Conservation (phyloP, 2,888 invertebrate genomes). For the Malachius bipustulatus region DNA sequence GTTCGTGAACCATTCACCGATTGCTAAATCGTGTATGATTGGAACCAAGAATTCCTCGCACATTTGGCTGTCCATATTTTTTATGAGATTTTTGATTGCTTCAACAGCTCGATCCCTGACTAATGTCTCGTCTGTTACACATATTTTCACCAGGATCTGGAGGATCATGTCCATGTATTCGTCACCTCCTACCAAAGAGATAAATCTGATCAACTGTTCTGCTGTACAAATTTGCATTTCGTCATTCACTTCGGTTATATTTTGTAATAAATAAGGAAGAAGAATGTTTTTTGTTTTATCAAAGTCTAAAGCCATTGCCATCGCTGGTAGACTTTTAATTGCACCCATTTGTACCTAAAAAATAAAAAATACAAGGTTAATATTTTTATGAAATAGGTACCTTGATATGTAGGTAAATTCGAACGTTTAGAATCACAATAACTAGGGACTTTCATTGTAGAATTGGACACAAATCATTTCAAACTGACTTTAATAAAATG, state of each 20-base stretch:
- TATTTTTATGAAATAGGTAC: too few relatives aligned
- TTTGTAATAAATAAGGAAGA: slow-evolving; percentile 26
- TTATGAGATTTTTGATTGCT: slow-evolving; percentile 24
- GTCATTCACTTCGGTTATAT: slow-evolving; percentile 26
- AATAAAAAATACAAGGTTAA: neutral
- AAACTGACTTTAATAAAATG: too few relatives aligned
- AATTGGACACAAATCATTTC: too few relatives aligned
- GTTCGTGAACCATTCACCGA: slow-evolving; percentile 27
- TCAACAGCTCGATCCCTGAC: slow-evolving; percentile 28
- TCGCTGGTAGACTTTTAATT: slow-evolving; percentile 24
- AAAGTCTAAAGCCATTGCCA: slow-evolving; percentile 27
- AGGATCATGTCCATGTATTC: slow-evolving; percentile 26
- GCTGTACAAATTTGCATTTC: slow-evolving; percentile 28
- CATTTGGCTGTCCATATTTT: slow-evolving; percentile 21
- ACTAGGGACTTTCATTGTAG: too few relatives aligned
- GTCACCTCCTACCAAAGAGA: slow-evolving; percentile 30
- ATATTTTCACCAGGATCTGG: slow-evolving; percentile 28
- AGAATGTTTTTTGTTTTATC: slow-evolving; percentile 28
- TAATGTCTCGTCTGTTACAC: slow-evolving; percentile 28
- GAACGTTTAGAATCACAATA: too few relatives aligned
- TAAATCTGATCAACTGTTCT: slow-evolving; percentile 27
- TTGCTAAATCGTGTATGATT: slow-evolving; percentile 23
- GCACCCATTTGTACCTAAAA: slow-evolving; percentile 36
- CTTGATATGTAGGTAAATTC: too few relatives aligned
- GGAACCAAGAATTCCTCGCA: slow-evolving; percentile 25